Evolutionary conservation across 2,797 vertebrate species (phyloP), one percentile per base, ranked within the genome.

Genomic region (Zenarchopterus dispar): DNA sequence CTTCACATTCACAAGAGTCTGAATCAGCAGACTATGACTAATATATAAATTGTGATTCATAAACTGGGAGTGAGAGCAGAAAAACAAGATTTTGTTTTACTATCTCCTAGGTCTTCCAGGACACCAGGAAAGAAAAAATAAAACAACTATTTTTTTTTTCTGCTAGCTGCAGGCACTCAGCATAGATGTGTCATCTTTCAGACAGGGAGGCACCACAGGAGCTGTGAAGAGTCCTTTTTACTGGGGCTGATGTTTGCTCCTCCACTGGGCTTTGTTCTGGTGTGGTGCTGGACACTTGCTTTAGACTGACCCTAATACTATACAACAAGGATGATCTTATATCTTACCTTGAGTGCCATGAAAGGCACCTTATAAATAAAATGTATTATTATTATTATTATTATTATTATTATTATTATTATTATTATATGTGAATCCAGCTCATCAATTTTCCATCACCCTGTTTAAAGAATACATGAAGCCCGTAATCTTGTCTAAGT

Each of bases 131-230:
- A 55, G 69, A 56, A 58, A 65, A 84, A 82, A 87, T 72, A 80
- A 88, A 90, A 85, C 67, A 77, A 78, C 83, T 80, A 87, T 93
- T 90, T 91, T 86, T 91, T 86, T 90, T 90, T 88, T 88, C 52
- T 61, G 36, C 56, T 88, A 2, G 80, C 89, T 87, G 56, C 71
- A 74, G 89, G 93, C 89, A 63, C 48, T 65, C 69, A n/a, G 22
- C 31, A 62, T 39, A 73, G 82, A 82, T 71, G 84, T 88, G 81
- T 93, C 83, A 81, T 90, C 79, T 93, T 88, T 91, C 90, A 92
- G 90, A 87, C 87, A 66, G 58, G 59, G 70, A 83, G 87, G 88
- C 88, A 85, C 79, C 87, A 79, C 84, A 73, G 78, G 66, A 79
- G 83, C 51, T 56, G 52, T 64, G 73, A 74, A 77, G 62, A 62